phyloP scores from a whole-genome alignment of 2,113 vertebrate genomes.

The Pristiophorus japonicus region DNA sequence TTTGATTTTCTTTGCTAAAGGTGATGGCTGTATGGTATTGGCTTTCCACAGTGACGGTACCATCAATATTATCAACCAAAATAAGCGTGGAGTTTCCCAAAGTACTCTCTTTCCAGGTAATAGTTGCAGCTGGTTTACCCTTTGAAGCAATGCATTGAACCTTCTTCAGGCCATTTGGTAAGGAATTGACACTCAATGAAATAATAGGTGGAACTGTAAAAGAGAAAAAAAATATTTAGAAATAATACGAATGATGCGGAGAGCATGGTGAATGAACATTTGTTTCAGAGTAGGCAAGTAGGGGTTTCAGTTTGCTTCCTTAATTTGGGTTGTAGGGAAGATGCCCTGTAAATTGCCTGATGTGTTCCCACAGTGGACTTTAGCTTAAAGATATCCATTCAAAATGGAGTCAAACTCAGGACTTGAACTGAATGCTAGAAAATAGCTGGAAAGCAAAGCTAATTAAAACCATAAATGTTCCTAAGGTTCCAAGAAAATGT shows the following conservation, averaged over 20 bases:
- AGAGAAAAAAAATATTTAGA: not conserved
- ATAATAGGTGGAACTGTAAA: not conserved
- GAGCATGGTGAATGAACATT: not conserved
- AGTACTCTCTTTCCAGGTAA: conserved; percentile 13
- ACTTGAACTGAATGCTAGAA: not conserved
- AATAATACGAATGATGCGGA: not conserved
- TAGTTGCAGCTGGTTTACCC: not conserved
- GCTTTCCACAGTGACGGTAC: not conserved
- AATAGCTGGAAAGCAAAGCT: not conserved
- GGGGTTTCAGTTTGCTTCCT: not conserved
- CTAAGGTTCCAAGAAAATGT: not conserved
- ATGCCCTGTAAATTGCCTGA: too few relatives aligned
- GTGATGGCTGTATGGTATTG: not conserved
- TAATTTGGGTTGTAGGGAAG: not conserved
- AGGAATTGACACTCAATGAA: not conserved
- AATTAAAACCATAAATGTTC: not conserved
- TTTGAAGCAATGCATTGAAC: not conserved
- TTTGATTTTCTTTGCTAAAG: not conserved
- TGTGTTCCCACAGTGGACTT: not conserved
- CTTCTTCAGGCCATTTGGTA: not conserved
- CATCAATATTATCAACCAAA: not conserved
- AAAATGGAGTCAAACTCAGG: not conserved
- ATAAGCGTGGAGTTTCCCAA: not conserved
- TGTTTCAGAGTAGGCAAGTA: not conserved
- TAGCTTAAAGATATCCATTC: not conserved